A percentile compares a stretch with the other conserved stretches of the same genome.
Evolutionary conservation across 1,140 invertebrate genomes (phyloP).

Genomic region (Sminthurides bifidus): DNA sequence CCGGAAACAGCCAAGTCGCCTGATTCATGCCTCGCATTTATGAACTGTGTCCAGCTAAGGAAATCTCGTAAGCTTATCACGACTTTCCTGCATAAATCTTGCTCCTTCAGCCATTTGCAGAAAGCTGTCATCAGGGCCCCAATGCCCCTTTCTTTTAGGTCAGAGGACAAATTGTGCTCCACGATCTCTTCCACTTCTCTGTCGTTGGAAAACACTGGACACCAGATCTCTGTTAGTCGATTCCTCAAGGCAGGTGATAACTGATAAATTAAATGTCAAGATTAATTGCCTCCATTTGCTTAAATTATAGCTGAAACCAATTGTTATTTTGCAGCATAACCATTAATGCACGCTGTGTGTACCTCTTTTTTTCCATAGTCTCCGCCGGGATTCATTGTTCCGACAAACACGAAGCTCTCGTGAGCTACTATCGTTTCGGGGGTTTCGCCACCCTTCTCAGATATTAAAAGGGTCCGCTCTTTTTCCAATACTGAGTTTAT

Average conservation of each 20-base stretch:
- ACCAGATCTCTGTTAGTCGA: constrained; percentile 99
- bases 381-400: constrained; percentile 99
- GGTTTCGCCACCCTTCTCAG: constrained; percentile 63
- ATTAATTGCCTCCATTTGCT: background rate
- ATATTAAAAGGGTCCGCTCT: constrained; percentile 75
- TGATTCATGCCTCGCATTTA: constrained; percentile 46
- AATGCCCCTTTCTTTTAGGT: constrained; percentile 47
- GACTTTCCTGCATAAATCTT: constrained; percentile 60
- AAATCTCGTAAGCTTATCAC: constrained; percentile 86
- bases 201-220: constrained; percentile 53
- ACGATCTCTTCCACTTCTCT: constrained; percentile 67
- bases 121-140: constrained; percentile 63
- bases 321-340: background rate
- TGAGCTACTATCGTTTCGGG: constrained; percentile 55
- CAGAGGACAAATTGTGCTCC: constrained; percentile 56
- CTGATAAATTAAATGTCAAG: constrained; percentile 35
- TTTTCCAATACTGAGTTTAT: constrained; percentile 94
- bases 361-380: constrained; percentile 99
- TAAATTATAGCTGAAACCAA: background rate
- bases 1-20: background rate
- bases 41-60: constrained; percentile 83
- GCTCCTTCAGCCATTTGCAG: constrained; percentile 59
- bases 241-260: constrained; percentile 93
- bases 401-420: constrained; percentile 76
- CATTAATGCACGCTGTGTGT: constrained; percentile 10